Evolutionary conservation across 92 coral and sea anemone genomes (phyloP), one percentile per base, ranked within the genome.

Genomic region (Pocillopora meandrina): DNA sequence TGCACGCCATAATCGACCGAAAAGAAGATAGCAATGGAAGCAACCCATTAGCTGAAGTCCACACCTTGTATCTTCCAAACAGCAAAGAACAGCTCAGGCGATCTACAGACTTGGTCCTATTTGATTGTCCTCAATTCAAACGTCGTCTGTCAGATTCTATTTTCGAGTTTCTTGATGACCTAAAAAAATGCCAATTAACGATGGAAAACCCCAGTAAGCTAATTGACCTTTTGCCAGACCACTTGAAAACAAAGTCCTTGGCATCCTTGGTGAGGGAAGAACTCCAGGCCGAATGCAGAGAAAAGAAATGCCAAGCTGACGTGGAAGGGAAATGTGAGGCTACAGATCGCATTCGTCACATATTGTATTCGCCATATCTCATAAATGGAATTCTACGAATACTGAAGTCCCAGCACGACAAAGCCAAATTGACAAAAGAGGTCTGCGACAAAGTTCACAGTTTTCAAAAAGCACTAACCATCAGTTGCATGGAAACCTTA

Each of bases 401-500:
- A 56, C 70, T 95, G n/a, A 93, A 91, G 82, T 82, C 18, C 76
- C 95, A 95, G 78, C 33, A 33, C 23, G 64, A 86, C 5, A 74
- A 89, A 60, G 71, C 90, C 17, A 65, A 87, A 71, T 58, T 95
- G 71, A 60, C 89, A n/a, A 87, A 72, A 0, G 84, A 89, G 18
- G 89, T 82, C 55, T 64, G 78, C 15, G 69, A 68, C 19, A 85
- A 68, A 60, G 92, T 93, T 4, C 88, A 88, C 59, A 64, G 86
- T 56, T 77, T 95, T 2, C 73, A 78, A 74, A 14, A 82, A 10
- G 80, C 75, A 12, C 88, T 95, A 36, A 70, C 71, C 62, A 78
- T 95, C 9, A 87, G 90, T 35, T 95, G 98, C 79, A 93, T 93
- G 92, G 93, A 95, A 75, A 33, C 13, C 15, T 55, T 95, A 59